Evolutionary conservation across 2,113 vertebrate species (phyloP), one percentile per base, ranked within the genome.

Genomic region (Vicugna pacos): DNA sequence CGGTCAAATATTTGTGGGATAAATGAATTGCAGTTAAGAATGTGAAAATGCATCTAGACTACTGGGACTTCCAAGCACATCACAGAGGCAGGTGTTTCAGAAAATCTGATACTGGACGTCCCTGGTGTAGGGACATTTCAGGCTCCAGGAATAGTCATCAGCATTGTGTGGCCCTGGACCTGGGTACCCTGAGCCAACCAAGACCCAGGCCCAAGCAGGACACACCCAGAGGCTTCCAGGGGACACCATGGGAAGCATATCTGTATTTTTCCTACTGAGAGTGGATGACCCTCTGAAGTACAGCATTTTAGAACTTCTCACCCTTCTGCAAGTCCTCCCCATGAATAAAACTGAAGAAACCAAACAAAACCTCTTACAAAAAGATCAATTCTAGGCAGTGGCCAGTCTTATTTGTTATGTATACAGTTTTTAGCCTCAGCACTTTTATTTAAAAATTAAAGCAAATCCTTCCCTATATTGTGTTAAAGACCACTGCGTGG

Each of bases 371-470:
- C 10, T 75, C 67, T 48, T 50, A 70, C 19, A 54, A 88, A 84
- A 89, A 85, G 65, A 91, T 94, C 48, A 28, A 4, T 88, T 93
- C 83, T 93, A 38, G 26, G 22, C 15, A 6, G 77, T 58, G 28
- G 69, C 2, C 56, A 60, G 28, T 60, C 10, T 8, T 80, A 52
- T 67, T 88, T 77, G 32, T 72, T 89, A 52, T 89, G 50, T 72
- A 69, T 46, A 82, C 38, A 72, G 26, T 84, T 93, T 86, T 64
- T 30, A 89, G 38, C 17, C 56, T 91, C n/a, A 32, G 50, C 56
- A 54, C 30, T 70, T 93, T 91, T 58, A 82, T 83, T 76, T 17
- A 56, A 69, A 60, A 69, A 32, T 32, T 19, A 42, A 72, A 62
- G 13, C 13, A 19, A 62, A 20, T 11, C 13, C 8, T 76, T 46